Evolutionary conservation across 2,888 invertebrate species (phyloP).

Genomic region (Lymantria dispar): DNA sequence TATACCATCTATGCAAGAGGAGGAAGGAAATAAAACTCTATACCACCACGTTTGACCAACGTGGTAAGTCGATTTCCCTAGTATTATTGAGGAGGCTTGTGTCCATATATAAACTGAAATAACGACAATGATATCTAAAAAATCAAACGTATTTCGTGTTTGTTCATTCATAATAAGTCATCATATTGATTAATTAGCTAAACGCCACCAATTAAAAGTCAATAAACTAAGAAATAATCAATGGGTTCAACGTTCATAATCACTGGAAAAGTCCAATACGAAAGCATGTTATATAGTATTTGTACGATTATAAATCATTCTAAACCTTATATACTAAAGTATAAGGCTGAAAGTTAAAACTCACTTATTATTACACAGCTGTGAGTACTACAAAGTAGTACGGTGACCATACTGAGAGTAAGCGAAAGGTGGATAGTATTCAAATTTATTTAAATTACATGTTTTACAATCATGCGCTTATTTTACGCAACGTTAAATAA

Average conservation of each 20-base stretch:
- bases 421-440: conserved; percentile 37
- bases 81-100: too few species aligned
- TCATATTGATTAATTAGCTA: too few species aligned
- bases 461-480: conserved; percentile 15
- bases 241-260: conserved; percentile 24
- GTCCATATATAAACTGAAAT: too few species aligned
- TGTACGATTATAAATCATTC: conserved; percentile 9
- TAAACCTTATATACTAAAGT: conserved; percentile 1
- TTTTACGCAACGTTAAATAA: background rate
- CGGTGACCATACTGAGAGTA: conserved; percentile 41
- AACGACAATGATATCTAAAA: too few species aligned
- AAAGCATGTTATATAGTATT: conserved; percentile 17
- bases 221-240: conserved; percentile 5
- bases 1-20: too few species aligned
- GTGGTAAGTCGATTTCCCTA: too few species aligned
- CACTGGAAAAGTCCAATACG: conserved; percentile 4
- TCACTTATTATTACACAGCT: background rate
- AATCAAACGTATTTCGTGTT: too few species aligned
- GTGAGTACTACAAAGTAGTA: conserved; percentile 17
- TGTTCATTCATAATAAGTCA: too few species aligned
- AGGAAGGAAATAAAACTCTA: too few species aligned
- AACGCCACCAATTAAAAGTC: too few species aligned
- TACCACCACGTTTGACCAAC: too few species aligned
- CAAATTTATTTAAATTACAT: conserved; percentile 12
- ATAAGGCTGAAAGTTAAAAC: conserved; percentile 8